Base-by-base conservation (phyloP, 2,113 vertebrate genomes). In the Coracopsis vasa region DNA sequence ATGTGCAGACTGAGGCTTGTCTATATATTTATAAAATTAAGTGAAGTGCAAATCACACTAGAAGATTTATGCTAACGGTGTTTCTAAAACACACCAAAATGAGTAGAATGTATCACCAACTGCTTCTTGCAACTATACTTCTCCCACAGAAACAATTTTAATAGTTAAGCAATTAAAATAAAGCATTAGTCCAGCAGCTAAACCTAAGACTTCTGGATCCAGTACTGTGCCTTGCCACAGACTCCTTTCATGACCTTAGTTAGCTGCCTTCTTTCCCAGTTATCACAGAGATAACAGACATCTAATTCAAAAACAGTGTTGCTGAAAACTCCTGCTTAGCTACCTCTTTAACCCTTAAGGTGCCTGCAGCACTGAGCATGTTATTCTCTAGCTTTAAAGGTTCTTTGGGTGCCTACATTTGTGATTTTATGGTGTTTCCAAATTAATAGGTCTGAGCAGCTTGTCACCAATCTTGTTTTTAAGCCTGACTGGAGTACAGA, bases 1-100 rank as follows among this genome's bases (percentile, higher is more conserved):
- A 97, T 97, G 96, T 97, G 96, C 96, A 97, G 96, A 97, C 96
- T 97, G 96, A 97, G 80, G 95, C 96, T 97, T 97, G 96, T 97
- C 96, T 97, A 97, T 97, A 97, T 97, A 97, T 97, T 97, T 97
- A 97, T 97, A 97, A 97, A 97, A 97, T 96, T 97, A 97, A 97
- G 96, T 97, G 96, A 97, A 96, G 96, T 97, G 96, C 96, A 96
- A 97, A 97, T 97, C 96, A 97, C 96, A 97, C 96, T 97, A 95
- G 95, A 96, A 96, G 96, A 96, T 96, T 97, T 97, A 97, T 96
- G 96, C 96, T 97, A 97, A 96, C 95, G 96, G 95, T 97, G 96
- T 97, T 97, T 96, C 96, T 97, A 96, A 95, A 97, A 97, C 96
- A 97, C 96, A 97, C 96, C 78, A 97, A 96, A 97, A 97, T 96